Conservation (phyloP, 53 echinoderm and acorn worm genomes). For the Luidia sarsii region DNA sequence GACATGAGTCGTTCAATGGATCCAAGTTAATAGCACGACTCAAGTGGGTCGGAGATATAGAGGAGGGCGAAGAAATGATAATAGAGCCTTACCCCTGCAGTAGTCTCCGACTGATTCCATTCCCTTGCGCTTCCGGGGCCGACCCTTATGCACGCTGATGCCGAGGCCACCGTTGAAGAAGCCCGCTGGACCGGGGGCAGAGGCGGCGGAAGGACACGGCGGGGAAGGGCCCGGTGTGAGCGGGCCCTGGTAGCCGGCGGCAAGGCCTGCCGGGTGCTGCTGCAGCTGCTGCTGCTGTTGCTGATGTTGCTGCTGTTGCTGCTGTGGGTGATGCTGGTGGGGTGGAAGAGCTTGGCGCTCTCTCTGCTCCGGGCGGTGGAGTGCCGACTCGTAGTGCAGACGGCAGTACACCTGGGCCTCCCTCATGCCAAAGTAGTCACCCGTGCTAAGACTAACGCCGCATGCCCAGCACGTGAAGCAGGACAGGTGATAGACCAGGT, state of each 20-base stretch:
- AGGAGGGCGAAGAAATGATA: too few species aligned
- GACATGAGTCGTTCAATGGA: too few species aligned
- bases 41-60: too few species aligned
- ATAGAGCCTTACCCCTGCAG: constrained; percentile 70
- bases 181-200: constrained; percentile 29
- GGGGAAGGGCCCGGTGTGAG: constrained; percentile 66
- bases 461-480: constrained; percentile 91
- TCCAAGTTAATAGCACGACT: too few species aligned
- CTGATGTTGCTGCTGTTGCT: constrained; percentile 41
- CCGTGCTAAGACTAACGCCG: constrained; percentile 75
- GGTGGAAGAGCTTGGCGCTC: not conserved
- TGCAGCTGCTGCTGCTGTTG: constrained; percentile 25
- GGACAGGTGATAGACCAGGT: constrained; percentile 82
- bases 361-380: not conserved
- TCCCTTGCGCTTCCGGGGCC: constrained; percentile 89
- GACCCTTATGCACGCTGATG: constrained; percentile 83
- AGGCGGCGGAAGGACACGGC: constrained; percentile 22
- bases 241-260: constrained; percentile 40
- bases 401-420: constrained; percentile 92
- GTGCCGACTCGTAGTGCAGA: constrained; percentile 86
- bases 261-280: constrained; percentile 57
- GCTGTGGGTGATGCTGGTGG: constrained; percentile 22
- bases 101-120: constrained; percentile 73
- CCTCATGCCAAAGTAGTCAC: constrained; percentile 96
- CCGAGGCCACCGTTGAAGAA: constrained; percentile 83